These are phyloP conservation scores for Pocillopora meandrina DNA, from an alignment of 92 coral and sea anemone species.

Conservation along the genomic window DNA sequence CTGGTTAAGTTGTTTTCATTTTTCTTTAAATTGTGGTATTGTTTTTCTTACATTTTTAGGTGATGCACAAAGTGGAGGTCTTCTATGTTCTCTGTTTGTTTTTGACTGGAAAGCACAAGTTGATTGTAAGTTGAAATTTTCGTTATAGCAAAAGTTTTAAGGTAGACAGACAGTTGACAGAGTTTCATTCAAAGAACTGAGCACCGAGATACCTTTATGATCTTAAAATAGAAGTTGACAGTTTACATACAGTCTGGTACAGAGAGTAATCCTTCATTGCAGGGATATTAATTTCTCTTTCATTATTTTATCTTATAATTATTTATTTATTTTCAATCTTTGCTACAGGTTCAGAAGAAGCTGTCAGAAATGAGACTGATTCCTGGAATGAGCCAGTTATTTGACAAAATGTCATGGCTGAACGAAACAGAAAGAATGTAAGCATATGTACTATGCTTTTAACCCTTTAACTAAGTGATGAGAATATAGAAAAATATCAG, in stretches of 20 bases:
- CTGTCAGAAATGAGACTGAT: constrained; percentile 80
- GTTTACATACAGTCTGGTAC: no score
- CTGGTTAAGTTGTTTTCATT: no score
- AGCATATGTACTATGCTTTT: not conserved
- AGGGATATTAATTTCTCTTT: not conserved
- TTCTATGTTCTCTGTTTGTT: constrained; percentile 93
- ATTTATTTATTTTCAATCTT: not conserved
- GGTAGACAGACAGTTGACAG: no score
- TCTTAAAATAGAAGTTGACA: no score
- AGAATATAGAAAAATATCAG: no score
- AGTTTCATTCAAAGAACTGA: no score
- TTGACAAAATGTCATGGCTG: constrained; percentile 86
- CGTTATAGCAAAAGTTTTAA: not conserved
- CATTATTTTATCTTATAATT: not conserved
- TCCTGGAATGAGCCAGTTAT: constrained; percentile 88
- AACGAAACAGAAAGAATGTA: constrained; percentile 49
- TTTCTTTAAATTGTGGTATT: not conserved
- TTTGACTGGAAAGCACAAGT: constrained; percentile 93
- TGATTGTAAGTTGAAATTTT: constrained; percentile 57
- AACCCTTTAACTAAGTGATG: no score
- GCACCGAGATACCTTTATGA: no score
- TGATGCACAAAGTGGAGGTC: constrained; percentile 92
- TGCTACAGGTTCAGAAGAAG: constrained; percentile 73
- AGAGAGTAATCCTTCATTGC: no score
- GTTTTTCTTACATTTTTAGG: constrained; percentile 26